Evolutionary conservation across 2,797 vertebrate genomes (phyloP), one percentile per base, ranked within the genome.

Genomic region (Chelidonichthys spinosus): DNA sequence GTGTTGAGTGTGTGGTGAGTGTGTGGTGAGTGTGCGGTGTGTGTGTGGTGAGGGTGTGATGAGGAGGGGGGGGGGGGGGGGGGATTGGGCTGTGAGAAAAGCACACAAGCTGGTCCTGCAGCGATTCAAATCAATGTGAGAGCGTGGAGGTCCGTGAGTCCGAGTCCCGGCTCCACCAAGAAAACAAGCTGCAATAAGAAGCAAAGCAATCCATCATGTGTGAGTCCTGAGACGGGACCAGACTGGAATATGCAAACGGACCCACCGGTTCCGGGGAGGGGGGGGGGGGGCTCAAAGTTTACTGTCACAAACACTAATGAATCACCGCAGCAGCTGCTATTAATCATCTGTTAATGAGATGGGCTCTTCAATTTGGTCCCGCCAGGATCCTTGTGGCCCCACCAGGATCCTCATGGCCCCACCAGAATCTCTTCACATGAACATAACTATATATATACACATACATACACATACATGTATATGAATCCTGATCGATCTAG

Each of bases 311-410:
- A 95, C 93, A 94, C 95, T 95, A 96, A 97, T 96, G 96, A 96
- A 96, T 97, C 93, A 94, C 88, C 90, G 85, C 85, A 81, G 92
- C 92, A 91, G 90, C 59, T 86, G 65, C 94, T 87, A 95, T 96
- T 96, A 95, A 97, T 96, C 94, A 96, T 94, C 92, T 86, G 93
- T 94, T 96, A 95, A 97, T 95, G 95, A 96, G 95, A 96, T 90
- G 84, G 65, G 93, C 91, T 93, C 92, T 95, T 95, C 94, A 86
- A 93, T 94, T 92, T 94, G 92, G 93, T 79, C 90, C 90, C 89
- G 78, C 83, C 81, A 77, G 92, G 91, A 25, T 25, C 25, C 25
- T 25, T 2, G 25, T 25, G 25, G 25, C 25, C 25, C 25, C 25
- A 1, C 25, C 25, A 25, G 25, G 25, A 25, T 25, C 25, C 25